A percentile compares a stretch with the other conserved stretches of the same genome.
Evolutionary conservation across 2,113 vertebrate genomes (phyloP).

Genomic region (Dipodomys merriami): DNA sequence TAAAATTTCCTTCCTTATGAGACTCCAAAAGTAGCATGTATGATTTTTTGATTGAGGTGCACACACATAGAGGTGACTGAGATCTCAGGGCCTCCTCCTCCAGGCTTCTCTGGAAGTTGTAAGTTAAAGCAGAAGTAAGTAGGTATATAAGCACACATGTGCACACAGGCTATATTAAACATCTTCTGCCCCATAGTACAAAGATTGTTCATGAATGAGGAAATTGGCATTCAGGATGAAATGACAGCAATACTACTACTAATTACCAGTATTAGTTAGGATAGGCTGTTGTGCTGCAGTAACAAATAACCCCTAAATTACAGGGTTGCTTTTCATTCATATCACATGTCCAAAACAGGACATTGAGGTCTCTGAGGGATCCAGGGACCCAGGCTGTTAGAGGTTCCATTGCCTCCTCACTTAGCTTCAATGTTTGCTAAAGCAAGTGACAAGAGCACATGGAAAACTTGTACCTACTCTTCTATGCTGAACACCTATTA

Average conservation of each 20-base stretch:
- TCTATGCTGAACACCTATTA: neutral
- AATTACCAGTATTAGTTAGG: neutral
- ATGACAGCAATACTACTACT: neutral
- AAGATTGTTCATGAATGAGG: constrained; percentile 21
- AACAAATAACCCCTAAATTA: constrained; percentile 3
- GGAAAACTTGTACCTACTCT: neutral
- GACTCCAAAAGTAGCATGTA: neutral
- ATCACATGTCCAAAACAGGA: neutral
- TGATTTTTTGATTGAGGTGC: neutral
- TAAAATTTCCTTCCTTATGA: neutral
- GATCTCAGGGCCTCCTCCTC: neutral
- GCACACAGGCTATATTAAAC: neutral
- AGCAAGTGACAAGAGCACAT: neutral
- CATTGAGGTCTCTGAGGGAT: neutral
- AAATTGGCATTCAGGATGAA: neutral
- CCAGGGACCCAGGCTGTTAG: neutral
- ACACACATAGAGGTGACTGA: neutral
- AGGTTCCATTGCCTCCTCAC: neutral
- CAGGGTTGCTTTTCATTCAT: neutral
- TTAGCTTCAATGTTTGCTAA: neutral
- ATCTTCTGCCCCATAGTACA: neutral
- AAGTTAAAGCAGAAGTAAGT: neutral
- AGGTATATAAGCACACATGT: neutral
- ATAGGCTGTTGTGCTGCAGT: neutral
- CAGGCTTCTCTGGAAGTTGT: neutral